Evolutionary conservation across 2,888 invertebrate species (phyloP).

Genomic region (Torymus aiolomorphi): DNA sequence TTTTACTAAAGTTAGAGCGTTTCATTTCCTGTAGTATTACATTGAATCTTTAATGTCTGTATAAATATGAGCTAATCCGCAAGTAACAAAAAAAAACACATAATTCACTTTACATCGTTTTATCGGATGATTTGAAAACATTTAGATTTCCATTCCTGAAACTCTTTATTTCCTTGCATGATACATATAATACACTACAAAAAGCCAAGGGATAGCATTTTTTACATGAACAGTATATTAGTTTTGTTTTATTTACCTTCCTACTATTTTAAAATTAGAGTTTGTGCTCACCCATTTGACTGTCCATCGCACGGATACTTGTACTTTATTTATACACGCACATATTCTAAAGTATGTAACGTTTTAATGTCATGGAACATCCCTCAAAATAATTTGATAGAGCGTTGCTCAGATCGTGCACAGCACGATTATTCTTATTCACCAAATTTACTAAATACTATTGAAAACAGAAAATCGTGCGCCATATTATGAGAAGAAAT

Average conservation of each 20-base stretch:
- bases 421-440: too few species aligned
- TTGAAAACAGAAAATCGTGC: too few species aligned
- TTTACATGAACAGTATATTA: background rate
- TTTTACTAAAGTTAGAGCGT: slow-evolving; percentile 62
- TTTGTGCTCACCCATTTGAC: slow-evolving; percentile 42
- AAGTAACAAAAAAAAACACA: slow-evolving; percentile 50
- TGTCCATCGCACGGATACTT: slow-evolving; percentile 41
- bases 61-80: slow-evolving; percentile 46
- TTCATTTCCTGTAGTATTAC: slow-evolving; percentile 61
- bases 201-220: slow-evolving; percentile 64
- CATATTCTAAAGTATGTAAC: slow-evolving; percentile 63
- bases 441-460: too few species aligned
- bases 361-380: slow-evolving; percentile 71
- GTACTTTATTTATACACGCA: slow-evolving; percentile 60
- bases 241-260: background rate
- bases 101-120: too few species aligned
- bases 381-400: slow-evolving; percentile 60
- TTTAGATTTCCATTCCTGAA: too few species aligned
- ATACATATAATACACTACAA: slow-evolving; percentile 61
- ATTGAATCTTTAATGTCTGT: slow-evolving; percentile 37
- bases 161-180: too few species aligned
- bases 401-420: slow-evolving; percentile 58
- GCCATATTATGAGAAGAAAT: too few species aligned
- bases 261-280: background rate
- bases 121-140: too few species aligned